Conservation (phyloP, 2,888 invertebrate species). For the Macrophya annulata region DNA sequence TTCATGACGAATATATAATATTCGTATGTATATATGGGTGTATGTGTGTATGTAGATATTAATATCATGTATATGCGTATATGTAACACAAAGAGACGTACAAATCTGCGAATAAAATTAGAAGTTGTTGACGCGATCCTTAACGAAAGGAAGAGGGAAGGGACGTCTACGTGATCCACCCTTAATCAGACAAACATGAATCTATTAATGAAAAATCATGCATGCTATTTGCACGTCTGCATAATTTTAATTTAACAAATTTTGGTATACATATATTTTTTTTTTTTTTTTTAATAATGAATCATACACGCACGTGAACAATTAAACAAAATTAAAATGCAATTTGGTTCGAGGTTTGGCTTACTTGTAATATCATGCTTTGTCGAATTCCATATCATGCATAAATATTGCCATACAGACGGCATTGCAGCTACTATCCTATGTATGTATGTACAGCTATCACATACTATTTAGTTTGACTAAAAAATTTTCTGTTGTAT, state of each 20-base stretch:
- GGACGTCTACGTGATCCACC: slow-evolving; percentile 75
- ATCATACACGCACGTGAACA: background rate
- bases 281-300: background rate
- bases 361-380: slow-evolving; percentile 15
- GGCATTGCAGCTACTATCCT: background rate
- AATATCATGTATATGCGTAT: slow-evolving; percentile 11
- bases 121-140: slow-evolving; percentile 75
- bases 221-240: background rate
- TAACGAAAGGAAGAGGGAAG: slow-evolving; percentile 76
- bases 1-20: background rate
- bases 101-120: slow-evolving; percentile 66
- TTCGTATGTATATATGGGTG: background rate
- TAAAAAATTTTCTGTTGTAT: too few species aligned
- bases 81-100: slow-evolving; percentile 46
- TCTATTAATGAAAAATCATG: slow-evolving; percentile 40
- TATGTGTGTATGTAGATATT: background rate
- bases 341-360: background rate
- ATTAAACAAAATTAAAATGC: background rate
- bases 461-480: too few species aligned
- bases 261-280: background rate
- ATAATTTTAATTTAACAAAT: slow-evolving; percentile 39
- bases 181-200: slow-evolving; percentile 73
- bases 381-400: slow-evolving; percentile 57
- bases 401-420: slow-evolving; percentile 2
- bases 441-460: too few species aligned